A percentile compares a stretch with the other conserved stretches of the same genome.
These are phyloP conservation scores for Tridacna gigas DNA, from an alignment of 2,888 invertebrate genomes.

Conservation along the genomic window DNA sequence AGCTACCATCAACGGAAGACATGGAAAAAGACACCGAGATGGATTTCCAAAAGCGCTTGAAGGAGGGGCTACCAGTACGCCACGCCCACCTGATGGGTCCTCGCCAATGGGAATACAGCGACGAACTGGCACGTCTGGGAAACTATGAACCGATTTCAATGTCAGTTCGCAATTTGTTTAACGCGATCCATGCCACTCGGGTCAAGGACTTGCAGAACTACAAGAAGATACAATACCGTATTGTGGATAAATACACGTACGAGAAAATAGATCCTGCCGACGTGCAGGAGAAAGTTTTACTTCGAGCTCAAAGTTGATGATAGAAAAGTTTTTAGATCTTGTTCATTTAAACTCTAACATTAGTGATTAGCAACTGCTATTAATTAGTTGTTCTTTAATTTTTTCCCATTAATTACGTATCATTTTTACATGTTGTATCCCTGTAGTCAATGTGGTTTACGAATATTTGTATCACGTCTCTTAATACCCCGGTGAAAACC, in stretches of 20 bases:
- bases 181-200: conserved; percentile 84
- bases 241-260: conserved; percentile 30
- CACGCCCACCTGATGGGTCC: conserved; percentile 94
- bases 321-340: neutral
- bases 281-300: neutral
- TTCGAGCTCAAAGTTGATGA: conserved; percentile 2
- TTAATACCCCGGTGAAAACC: too few species aligned
- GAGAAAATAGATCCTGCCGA: conserved; percentile 13
- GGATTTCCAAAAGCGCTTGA: conserved; percentile 88
- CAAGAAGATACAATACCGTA: conserved; percentile 37
- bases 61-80: conserved; percentile 89
- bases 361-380: too few species aligned
- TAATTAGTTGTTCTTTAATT: too few species aligned
- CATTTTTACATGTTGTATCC: too few species aligned
- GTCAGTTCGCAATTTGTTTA: conserved; percentile 91
- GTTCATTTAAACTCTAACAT: too few species aligned
- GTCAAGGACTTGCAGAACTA: conserved; percentile 48
- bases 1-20: conserved; percentile 88
- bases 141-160: conserved; percentile 88
- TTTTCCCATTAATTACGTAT: too few species aligned
- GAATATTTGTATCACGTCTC: too few species aligned
- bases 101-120: conserved; percentile 90
- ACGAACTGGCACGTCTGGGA: conserved; percentile 89
- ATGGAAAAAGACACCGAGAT: conserved; percentile 90
- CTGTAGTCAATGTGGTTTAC: too few species aligned